phyloP scores from a whole-genome alignment of 2,888 invertebrate species.

The Drosophila koepferae region DNA sequence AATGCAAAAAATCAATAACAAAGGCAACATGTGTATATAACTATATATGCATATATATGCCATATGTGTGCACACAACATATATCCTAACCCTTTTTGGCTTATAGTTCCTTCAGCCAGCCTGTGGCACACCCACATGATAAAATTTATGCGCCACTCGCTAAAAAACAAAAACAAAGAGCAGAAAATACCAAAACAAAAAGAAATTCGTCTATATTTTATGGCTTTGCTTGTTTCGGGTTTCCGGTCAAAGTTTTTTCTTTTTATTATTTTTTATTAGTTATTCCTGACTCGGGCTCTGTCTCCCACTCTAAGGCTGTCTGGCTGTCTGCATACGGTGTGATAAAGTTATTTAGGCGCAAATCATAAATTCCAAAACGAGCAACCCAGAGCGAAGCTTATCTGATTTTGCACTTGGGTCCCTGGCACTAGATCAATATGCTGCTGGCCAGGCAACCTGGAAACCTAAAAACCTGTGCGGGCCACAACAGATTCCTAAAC shows the following conservation, averaged over 20 bases:
- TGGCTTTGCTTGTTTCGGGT: constrained; percentile 65
- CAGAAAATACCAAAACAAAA: neutral
- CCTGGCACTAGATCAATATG: constrained; percentile 75
- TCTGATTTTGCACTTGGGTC: constrained; percentile 78
- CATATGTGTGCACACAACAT: neutral
- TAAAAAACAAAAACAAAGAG: constrained; percentile 20
- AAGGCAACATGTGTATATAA: neutral
- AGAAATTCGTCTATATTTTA: constrained; percentile 73
- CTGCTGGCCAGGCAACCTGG: constrained; percentile 23
- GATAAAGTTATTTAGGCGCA: constrained; percentile 83
- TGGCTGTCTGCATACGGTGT: constrained; percentile 47
- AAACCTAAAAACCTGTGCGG: constrained; percentile 54
- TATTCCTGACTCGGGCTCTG: constrained; percentile 19
- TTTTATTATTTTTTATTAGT: constrained; percentile 15
- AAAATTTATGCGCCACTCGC: constrained; percentile 60
- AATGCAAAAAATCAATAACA: neutral
- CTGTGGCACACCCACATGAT: constrained; percentile 53
- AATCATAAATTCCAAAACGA: constrained; percentile 81
- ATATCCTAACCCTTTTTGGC: constrained; percentile 24
- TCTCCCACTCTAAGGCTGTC: constrained; percentile 21
- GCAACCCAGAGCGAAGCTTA: constrained; percentile 64
- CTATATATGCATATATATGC: neutral
- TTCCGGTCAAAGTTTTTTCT: constrained; percentile 61
- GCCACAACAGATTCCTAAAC: constrained; percentile 39
- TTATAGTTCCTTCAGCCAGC: constrained; percentile 14